Evolutionary conservation across 92 coral and sea anemone species (phyloP).

Genomic region (Galaxea fascicularis): DNA sequence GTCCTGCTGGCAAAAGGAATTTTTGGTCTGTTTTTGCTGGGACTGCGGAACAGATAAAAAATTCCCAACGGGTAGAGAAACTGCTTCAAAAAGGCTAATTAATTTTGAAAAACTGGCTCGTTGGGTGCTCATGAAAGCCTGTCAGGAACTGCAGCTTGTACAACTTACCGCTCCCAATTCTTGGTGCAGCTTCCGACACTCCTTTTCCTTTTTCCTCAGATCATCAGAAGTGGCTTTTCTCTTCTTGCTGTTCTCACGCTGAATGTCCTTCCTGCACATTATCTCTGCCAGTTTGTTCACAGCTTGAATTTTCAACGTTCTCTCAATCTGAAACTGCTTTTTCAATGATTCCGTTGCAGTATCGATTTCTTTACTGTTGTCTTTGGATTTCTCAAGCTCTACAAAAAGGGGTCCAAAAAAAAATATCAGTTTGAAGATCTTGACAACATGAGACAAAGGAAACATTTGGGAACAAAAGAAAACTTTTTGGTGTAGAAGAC

Average conservation of each 20-base stretch:
- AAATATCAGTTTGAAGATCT: not conserved
- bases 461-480: too few species aligned
- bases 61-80: too few species aligned
- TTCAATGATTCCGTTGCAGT: slow-evolving; percentile 76
- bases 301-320: slow-evolving; percentile 85
- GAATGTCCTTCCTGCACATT: slow-evolving; percentile 90
- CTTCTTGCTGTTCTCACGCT: slow-evolving; percentile 75
- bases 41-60: too few species aligned
- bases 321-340: slow-evolving; percentile 79
- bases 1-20: too few species aligned
- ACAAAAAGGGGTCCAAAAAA: not conserved
- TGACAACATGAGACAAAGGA: too few species aligned
- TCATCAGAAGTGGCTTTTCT: slow-evolving; percentile 80
- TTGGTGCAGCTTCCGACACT: slow-evolving; percentile 85
- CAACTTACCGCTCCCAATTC: slow-evolving; percentile 84
- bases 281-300: slow-evolving; percentile 98
- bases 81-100: too few species aligned
- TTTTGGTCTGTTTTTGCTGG: too few species aligned
- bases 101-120: too few species aligned
- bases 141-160: too few species aligned
- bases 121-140: too few species aligned
- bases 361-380: slow-evolving; percentile 80
- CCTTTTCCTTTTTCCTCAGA: slow-evolving; percentile 92
- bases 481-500: too few species aligned
- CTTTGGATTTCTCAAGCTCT: slow-evolving; percentile 92